These are phyloP conservation scores for Cosmorhoe ocellata DNA, from an alignment of 2,888 invertebrate genomes.

Conservation along the genomic window DNA sequence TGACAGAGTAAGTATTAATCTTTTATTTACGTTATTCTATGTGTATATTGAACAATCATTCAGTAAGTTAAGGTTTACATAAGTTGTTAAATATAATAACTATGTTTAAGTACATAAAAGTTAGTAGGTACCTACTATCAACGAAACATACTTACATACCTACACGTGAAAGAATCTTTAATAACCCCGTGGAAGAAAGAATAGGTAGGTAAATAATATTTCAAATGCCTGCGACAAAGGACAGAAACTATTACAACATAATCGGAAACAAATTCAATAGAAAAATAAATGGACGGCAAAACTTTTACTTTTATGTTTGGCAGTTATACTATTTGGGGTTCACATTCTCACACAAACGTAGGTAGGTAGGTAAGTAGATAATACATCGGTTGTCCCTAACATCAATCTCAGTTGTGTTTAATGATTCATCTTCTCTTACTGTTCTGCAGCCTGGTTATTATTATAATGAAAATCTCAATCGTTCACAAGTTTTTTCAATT, in stretches of 20 bases:
- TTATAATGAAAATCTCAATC: too few species aligned
- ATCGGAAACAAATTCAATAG: slow-evolving; percentile 14
- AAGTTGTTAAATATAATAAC: too few species aligned
- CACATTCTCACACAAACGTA: background rate
- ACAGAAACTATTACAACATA: slow-evolving; percentile 12
- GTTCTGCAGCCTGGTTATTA: too few species aligned
- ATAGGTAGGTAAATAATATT: background rate
- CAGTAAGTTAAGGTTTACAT: too few species aligned
- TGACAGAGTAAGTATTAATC: slow-evolving; percentile 20
- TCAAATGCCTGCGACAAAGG: slow-evolving; percentile 5
- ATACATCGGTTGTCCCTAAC: background rate
- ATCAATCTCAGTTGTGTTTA: background rate
- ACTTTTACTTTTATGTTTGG: slow-evolving; percentile 45
- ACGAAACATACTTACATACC: too few species aligned
- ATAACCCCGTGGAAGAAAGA: too few species aligned
- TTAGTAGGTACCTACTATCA: too few species aligned
- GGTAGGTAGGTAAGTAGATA: too few species aligned
- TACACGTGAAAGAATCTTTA: too few species aligned
- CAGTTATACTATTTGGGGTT: slow-evolving; percentile 12
- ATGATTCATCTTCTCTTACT: background rate
- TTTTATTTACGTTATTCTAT: background rate
- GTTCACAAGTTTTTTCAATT: too few species aligned
- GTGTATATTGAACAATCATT: too few species aligned
- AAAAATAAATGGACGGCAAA: slow-evolving; percentile 35
- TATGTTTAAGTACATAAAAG: too few species aligned